phyloP scores from a whole-genome alignment of 2,888 invertebrate genomes.

The Aproaerema taeniolella region DNA sequence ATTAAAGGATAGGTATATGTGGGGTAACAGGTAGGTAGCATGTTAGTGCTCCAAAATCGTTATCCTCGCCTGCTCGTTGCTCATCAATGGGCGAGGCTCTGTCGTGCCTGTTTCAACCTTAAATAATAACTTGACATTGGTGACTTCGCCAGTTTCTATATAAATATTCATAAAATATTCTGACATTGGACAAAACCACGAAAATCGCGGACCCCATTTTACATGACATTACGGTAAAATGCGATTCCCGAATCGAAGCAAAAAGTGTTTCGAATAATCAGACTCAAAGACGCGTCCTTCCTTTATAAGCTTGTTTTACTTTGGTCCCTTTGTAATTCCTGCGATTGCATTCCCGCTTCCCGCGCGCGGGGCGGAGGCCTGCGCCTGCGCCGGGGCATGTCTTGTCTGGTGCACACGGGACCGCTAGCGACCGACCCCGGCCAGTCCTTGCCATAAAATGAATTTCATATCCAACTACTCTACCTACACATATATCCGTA shows the following conservation, averaged over 20 bases:
- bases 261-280: slow-evolving; percentile 49
- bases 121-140: too few species aligned
- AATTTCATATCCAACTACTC: slow-evolving; percentile 4
- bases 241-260: slow-evolving; percentile 16
- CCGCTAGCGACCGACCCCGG: slow-evolving; percentile 23
- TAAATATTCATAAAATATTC: too few species aligned
- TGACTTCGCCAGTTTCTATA: too few species aligned
- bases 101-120: too few species aligned
- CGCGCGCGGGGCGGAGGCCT: slow-evolving; percentile 32
- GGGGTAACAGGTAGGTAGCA: too few species aligned
- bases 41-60: too few species aligned
- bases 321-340: slow-evolving; percentile 62
- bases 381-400: slow-evolving; percentile 8
- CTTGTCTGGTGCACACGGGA: slow-evolving; percentile 21
- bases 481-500: neutral
- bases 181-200: neutral
- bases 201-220: neutral
- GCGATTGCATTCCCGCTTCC: slow-evolving; percentile 57
- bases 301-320: slow-evolving; percentile 40
- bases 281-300: slow-evolving; percentile 57
- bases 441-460: slow-evolving; percentile 7
- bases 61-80: too few species aligned
- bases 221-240: slow-evolving; percentile 5
- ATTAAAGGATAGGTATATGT: too few species aligned
- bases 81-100: too few species aligned